Percentiles rank a stretch among this genome's conserved stretches.
phyloP scores from a whole-genome alignment of 2,888 invertebrate genomes.

The Amphipoea oculea region DNA sequence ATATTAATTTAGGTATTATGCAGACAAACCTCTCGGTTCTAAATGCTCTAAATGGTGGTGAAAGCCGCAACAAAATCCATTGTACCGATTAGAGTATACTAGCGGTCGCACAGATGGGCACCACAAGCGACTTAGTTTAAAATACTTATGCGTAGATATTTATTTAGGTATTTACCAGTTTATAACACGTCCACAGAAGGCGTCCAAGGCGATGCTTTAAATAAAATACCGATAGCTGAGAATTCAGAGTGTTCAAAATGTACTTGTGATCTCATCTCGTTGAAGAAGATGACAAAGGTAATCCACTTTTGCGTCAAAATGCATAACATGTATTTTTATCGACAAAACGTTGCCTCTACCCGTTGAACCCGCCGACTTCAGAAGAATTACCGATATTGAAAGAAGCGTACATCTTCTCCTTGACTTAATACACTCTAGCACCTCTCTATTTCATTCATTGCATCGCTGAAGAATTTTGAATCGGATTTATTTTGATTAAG shows the following conservation, averaged over 20 bases:
- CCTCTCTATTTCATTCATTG: conserved; percentile 22
- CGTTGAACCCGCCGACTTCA: neutral
- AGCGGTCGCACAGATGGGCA: neutral
- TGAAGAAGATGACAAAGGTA: neutral
- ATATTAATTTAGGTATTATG: neutral
- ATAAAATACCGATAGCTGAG: neutral
- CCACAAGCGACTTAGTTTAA: neutral
- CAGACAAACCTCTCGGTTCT: neutral
- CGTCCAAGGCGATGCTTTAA: neutral
- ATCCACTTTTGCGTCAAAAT: neutral
- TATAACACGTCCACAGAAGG: neutral
- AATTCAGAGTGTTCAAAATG: neutral
- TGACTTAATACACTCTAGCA: conserved; percentile 13
- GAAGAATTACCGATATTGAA: neutral
- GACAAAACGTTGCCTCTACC: neutral
- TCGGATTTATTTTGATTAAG: conserved; percentile 27
- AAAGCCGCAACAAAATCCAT: neutral
- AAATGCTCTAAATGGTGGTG: neutral
- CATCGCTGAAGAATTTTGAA: conserved; percentile 1
- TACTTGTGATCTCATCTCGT: neutral
- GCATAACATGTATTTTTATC: neutral
- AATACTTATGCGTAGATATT: neutral
- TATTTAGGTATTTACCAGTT: neutral
- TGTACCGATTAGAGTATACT: neutral
- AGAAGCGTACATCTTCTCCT: neutral